phyloP scores from a whole-genome alignment of 2,797 vertebrate genomes.

The Euphonia xanthogaster region DNA sequence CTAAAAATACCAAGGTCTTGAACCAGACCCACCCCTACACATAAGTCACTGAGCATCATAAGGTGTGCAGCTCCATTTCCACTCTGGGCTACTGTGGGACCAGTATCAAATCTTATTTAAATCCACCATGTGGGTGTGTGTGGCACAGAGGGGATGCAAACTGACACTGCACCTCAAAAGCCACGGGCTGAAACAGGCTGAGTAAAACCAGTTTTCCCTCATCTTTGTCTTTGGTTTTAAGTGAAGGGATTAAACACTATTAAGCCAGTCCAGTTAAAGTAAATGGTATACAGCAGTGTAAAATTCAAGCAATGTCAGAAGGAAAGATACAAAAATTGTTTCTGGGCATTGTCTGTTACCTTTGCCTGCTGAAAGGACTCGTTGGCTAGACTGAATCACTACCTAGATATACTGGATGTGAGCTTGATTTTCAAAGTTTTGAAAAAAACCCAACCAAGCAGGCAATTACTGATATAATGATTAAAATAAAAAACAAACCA shows the following conservation, averaged over 20 bases:
- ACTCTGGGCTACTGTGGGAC: neutral
- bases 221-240: neutral
- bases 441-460: neutral
- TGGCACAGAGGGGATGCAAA: neutral
- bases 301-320: neutral
- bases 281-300: neutral
- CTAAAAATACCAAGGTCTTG: neutral
- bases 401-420: neutral
- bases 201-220: neutral
- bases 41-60: neutral
- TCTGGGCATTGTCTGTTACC: neutral
- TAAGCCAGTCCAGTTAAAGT: neutral
- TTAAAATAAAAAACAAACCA: neutral
- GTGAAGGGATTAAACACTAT: neutral
- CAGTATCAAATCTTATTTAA: neutral
- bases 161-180: neutral
- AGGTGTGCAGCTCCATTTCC: neutral
- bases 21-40: neutral
- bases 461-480: neutral
- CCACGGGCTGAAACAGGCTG: neutral
- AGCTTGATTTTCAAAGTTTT: neutral
- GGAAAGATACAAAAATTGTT: neutral
- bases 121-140: neutral
- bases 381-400: neutral
- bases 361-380: neutral